Evolutionary conservation across 2,888 invertebrate genomes (phyloP).

Genomic region (Aphrophora alni): DNA sequence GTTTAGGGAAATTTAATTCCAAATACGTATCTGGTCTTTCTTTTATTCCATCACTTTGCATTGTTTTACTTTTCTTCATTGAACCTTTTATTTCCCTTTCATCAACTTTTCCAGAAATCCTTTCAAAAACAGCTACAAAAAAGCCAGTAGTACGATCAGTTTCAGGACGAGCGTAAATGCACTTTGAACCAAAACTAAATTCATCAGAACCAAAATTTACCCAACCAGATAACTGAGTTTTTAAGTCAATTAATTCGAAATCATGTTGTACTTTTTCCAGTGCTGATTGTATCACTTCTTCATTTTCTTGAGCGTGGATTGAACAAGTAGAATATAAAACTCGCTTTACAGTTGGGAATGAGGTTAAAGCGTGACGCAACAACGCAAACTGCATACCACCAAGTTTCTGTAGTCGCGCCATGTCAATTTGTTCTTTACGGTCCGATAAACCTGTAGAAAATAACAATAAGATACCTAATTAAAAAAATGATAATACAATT

Average conservation of each 20-base stretch:
- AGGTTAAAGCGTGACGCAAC: constrained; percentile 81
- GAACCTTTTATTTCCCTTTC: constrained; percentile 57
- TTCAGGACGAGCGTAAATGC: constrained; percentile 79
- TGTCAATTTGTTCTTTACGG: constrained; percentile 62
- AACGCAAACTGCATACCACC: constrained; percentile 84
- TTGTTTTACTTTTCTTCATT: no score
- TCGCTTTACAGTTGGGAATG: constrained; percentile 81
- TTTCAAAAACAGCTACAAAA: constrained; percentile 90
- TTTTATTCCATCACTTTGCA: no score
- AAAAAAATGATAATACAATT: no score
- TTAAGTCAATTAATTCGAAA: constrained; percentile 47
- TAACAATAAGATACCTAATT: no score
- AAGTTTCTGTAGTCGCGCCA: constrained; percentile 67
- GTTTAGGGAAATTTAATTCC: no score
- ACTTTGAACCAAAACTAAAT: constrained; percentile 72
- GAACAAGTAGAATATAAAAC: constrained; percentile 98
- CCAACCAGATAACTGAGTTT: constrained; percentile 43
- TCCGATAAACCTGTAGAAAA: not conserved
- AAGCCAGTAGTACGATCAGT: constrained; percentile 90
- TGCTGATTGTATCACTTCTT: constrained; percentile 81
- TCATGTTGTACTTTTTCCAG: constrained; percentile 59
- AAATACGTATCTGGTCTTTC: no score
- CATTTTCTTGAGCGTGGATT: constrained; percentile 88
- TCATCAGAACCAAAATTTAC: constrained; percentile 63
- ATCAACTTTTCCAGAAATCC: constrained; percentile 72